Percentiles rank a stretch among this genome's conserved stretches.
phyloP scores from a whole-genome alignment of 2,113 vertebrate genomes.

The Rhynchomys soricoides region DNA sequence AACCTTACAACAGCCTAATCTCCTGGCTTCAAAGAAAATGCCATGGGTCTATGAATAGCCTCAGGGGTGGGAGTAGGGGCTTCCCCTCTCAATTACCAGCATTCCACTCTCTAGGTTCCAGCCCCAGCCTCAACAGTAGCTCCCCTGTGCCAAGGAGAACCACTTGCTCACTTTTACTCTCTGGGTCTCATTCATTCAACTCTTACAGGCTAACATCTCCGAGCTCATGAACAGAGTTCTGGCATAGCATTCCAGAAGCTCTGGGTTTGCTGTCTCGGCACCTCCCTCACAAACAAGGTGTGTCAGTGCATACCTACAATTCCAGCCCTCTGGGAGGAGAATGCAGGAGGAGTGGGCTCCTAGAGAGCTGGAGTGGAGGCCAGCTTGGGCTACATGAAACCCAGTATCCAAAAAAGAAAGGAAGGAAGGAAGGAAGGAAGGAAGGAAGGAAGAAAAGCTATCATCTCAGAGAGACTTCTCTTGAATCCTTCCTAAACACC shows the following conservation, averaged over 20 bases:
- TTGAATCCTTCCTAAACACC: background rate
- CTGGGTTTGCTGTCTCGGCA: background rate
- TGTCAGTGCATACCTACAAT: background rate
- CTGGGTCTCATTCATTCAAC: background rate
- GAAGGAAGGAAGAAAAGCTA: background rate
- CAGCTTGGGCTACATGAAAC: background rate
- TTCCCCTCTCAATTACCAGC: background rate
- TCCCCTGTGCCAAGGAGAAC: background rate
- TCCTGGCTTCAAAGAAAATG: constrained; percentile 9
- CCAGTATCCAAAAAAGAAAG: background rate
- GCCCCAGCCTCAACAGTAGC: background rate
- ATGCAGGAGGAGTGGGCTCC: background rate
- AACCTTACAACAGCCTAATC: background rate
- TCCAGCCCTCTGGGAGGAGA: background rate
- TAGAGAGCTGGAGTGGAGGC: background rate
- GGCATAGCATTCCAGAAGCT: no score
- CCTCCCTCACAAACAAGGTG: background rate
- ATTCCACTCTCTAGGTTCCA: background rate
- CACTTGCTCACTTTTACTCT: background rate
- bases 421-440: no score
- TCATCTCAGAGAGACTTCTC: background rate
- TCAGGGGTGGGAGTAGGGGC: rapidly evolving
- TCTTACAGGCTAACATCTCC: background rate
- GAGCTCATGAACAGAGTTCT: no score
- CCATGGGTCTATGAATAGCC: background rate